Evolutionary conservation across 2,113 vertebrate species (phyloP), one percentile per base, ranked within the genome.

Genomic region (Sakesphorus luctuosus): DNA sequence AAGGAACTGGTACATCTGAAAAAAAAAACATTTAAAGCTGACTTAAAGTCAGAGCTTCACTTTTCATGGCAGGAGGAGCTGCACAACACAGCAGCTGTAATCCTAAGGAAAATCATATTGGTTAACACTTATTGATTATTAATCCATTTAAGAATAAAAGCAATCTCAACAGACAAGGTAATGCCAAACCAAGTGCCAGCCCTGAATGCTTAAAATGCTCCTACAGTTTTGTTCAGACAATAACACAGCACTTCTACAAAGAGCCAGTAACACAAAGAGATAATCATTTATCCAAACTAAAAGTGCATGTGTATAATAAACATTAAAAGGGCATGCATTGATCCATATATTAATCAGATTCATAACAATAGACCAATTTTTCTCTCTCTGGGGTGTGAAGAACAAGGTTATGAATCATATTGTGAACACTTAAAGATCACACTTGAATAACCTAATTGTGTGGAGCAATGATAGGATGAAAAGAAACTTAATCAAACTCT

Each of bases 401-500:
- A 95, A 91, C 65, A 44, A 89, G 61, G 69, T 84, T 93, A 94
- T 90, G 75, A 95, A 92, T 94, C 89, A 92, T 53, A 94, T 76
- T 7, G 3, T 26, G 81, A 87, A 58, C 47, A 86, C 33, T 89
- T 87, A 71, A 85, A 81, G 78, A 96, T 94, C 88, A 93, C 84
- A 96, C 91, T 93, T 88, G 93, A 97, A 87, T 94, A 94, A 92
- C 61, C 91, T 92, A 84, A 97, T 95, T 92, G 91, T 71, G 65
- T 88, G 80, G 71, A 89, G 65, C 71, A 86, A 84, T 38, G 72
- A 85, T 11, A 66, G 72, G 52, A 91, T 85, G 72, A 90, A 94
- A 91, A 88, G 90, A 95, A 95, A 95, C 89, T 93, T 73, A 93
- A 95, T 96, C 91, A 96, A 92, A 97, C 78, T 74, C 83, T 56